Evolutionary conservation across 2,797 vertebrate species (phyloP).

Genomic region (Molossus alvarezi): DNA sequence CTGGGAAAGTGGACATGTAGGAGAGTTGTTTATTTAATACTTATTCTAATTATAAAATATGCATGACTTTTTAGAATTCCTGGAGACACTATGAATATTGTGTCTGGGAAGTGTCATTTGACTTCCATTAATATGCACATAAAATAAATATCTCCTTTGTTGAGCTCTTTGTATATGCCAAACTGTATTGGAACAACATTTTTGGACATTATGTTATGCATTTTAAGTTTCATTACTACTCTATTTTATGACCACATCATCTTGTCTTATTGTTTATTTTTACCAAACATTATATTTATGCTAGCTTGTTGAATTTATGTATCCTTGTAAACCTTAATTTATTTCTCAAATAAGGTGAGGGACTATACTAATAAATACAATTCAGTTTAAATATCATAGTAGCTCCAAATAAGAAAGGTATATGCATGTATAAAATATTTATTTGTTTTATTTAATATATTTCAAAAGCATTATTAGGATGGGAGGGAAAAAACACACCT

Average conservation of each 20-base stretch:
- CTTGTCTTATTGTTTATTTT: neutral
- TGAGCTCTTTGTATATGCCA: neutral
- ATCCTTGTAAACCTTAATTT: neutral
- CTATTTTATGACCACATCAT: neutral
- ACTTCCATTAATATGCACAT: neutral
- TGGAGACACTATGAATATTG: neutral
- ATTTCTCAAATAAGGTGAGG: neutral
- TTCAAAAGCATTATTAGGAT: neutral
- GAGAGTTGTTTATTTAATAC: neutral
- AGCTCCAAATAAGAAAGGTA: neutral
- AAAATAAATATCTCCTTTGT: neutral
- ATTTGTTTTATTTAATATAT: neutral
- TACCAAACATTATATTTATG: neutral
- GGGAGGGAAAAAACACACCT: neutral
- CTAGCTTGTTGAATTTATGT: neutral
- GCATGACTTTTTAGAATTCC: neutral
- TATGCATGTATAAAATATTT: neutral
- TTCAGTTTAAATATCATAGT: neutral
- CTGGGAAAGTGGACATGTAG: neutral
- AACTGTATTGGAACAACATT: neutral
- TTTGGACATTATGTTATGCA: neutral
- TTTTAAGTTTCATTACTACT: neutral
- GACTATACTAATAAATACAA: neutral
- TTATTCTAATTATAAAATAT: slow-evolving; percentile 22
- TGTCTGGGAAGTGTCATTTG: neutral